phyloP scores from a whole-genome alignment of 2,888 invertebrate species.

The Creontiades dilutus region DNA sequence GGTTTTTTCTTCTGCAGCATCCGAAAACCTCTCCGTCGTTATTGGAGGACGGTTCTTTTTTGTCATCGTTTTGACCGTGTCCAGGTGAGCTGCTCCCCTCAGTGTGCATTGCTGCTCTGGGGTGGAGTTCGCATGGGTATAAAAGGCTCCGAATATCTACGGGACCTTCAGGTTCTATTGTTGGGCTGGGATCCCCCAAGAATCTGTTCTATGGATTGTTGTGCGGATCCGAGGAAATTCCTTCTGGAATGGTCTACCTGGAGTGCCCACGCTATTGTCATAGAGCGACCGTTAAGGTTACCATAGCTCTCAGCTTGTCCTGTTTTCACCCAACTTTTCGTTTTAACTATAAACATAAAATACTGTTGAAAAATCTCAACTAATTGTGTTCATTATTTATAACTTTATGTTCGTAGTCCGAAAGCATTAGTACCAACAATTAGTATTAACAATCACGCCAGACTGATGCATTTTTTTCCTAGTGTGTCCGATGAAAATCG shows the following conservation, averaged over 20 bases:
- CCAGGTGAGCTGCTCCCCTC: constrained; percentile 21
- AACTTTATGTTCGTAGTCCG: no score
- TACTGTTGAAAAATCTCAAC: no score
- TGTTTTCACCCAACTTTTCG: not conserved
- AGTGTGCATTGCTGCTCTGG: not conserved
- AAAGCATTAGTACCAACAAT: no score
- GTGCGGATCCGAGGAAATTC: not conserved
- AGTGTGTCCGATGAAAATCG: no score
- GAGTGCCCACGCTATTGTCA: constrained; percentile 14
- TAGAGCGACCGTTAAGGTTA: constrained; percentile 18
- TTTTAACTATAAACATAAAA: not conserved
- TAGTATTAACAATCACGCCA: no score
- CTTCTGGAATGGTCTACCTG: not conserved
- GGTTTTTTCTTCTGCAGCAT: not conserved
- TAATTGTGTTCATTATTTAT: no score
- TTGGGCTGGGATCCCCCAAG: constrained; percentile 1
- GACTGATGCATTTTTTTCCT: no score
- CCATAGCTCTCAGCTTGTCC: not conserved
- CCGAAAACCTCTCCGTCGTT: not conserved
- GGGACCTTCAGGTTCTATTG: constrained; percentile 1
- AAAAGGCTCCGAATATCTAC: not conserved
- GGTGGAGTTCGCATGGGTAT: not conserved
- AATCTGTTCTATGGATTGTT: not conserved
- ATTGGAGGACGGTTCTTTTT: constrained; percentile 13
- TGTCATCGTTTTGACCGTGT: constrained; percentile 34